A percentile compares a stretch with the other conserved stretches of the same genome.
Evolutionary conservation across 2,113 vertebrate species (phyloP).

Genomic region (Taxidea taxus): DNA sequence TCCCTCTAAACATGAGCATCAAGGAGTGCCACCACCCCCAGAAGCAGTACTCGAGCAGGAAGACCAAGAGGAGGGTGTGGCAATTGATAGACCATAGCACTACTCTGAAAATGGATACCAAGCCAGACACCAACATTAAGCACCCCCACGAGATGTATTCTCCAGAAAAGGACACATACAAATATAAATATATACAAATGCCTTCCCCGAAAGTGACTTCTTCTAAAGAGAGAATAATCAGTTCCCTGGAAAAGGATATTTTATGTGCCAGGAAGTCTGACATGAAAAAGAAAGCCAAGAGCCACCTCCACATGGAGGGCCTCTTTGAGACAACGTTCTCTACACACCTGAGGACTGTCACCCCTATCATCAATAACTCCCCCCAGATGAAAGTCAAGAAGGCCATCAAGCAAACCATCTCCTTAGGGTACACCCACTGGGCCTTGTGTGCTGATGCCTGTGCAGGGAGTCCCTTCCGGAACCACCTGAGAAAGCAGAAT

Average conservation of each 20-base stretch:
- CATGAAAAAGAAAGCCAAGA: not conserved
- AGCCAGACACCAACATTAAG: not conserved
- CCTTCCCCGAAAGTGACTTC: not conserved
- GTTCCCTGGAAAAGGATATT: not conserved
- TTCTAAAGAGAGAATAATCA: not conserved
- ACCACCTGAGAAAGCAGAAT: conserved; percentile 64
- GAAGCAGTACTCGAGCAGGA: conserved; percentile 78
- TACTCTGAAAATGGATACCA: not conserved
- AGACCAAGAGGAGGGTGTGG: conserved; percentile 79
- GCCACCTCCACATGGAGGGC: conserved; percentile 23
- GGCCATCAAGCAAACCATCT: not conserved
- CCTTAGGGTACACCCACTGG: conserved; percentile 77
- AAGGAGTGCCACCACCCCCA: not conserved
- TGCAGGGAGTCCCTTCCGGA: conserved; percentile 80
- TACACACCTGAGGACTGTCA: conserved; percentile 4
- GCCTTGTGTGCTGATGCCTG: conserved; percentile 78
- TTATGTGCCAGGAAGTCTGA: not conserved
- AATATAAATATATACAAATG: not conserved
- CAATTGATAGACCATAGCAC: not conserved
- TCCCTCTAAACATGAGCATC: conserved; percentile 57
- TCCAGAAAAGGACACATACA: not conserved
- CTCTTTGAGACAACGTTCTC: conserved; percentile 32
- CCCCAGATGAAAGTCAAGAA: conserved; percentile 47
- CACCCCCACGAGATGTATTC: not conserved
- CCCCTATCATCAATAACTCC: conserved; percentile 53